Evolutionary conservation across 2,113 vertebrate species (phyloP), one percentile per base, ranked within the genome.

Genomic region (Alethe castanea): DNA sequence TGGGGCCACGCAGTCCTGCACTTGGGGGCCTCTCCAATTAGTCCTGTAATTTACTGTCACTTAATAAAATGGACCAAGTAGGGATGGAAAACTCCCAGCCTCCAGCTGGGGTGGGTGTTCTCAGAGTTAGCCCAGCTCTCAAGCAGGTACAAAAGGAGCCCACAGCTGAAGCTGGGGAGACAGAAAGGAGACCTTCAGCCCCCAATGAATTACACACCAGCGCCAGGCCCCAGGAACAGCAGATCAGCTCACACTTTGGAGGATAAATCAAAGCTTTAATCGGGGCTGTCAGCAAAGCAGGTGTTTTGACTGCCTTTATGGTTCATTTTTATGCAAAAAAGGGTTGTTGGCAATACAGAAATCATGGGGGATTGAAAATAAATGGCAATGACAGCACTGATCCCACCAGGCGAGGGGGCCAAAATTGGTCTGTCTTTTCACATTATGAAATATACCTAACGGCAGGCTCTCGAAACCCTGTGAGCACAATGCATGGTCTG

Each of bases 281-380:
- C 59, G 23, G 96, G 89, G 91, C 97, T 98, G 98, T 98, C 98
- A 97, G 88, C 44, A 97, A 98, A 98, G 98, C 98, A 98, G 98
- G 98, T 98, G 98, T 98, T 98, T 98, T 97, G 97, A 98, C 95
- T 96, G 98, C 95, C 90, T 98, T 96, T 96, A 88, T 87, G 95
- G 95, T 97, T 98, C 97, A 98, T 98, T 98, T 98, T 98, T 96
- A 98, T 98, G 98, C 97, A 98, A 98, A 77, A 48, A 98, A 93
- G 72, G 67, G 77, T 89, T 97, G 93, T 78, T 95, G 94, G 89
- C 77, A 95, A 97, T 88, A 95, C 95, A 98, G 97, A 98, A 98
- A 98, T 98, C 98, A 97, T 14, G 82, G 90, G 97, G 97, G 96
- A 98, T 97, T 98, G 97, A 94, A 97, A 97, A 97, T 98, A 98